Conservation (phyloP, 2,888 invertebrate genomes). For the Watsonalla cultraria region DNA sequence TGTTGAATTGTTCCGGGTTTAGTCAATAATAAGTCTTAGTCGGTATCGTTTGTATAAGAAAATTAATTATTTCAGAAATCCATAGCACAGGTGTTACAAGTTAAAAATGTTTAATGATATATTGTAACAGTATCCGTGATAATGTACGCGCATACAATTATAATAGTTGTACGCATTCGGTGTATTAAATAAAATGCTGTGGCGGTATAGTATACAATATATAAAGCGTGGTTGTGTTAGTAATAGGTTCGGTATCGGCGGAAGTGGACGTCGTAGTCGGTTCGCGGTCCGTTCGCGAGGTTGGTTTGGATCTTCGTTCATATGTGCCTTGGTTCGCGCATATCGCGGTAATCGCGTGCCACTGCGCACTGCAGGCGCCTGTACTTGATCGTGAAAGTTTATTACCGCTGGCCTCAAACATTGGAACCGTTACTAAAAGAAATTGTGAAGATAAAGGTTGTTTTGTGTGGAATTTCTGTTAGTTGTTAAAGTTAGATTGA, state of each 20-base stretch:
- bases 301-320: slow-evolving; percentile 34
- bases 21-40: no score
- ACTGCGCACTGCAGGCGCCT: slow-evolving; percentile 49
- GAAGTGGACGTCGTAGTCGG: slow-evolving; percentile 48
- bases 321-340: slow-evolving; percentile 29
- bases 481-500: slow-evolving; percentile 10
- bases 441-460: slow-evolving; percentile 47
- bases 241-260: slow-evolving; percentile 56
- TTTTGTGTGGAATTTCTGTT: slow-evolving; percentile 35
- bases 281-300: slow-evolving; percentile 29
- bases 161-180: slow-evolving; percentile 17
- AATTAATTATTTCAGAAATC: background rate
- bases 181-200: slow-evolving; percentile 31
- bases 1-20: no score
- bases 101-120: background rate
- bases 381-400: slow-evolving; percentile 75
- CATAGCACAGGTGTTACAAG: background rate
- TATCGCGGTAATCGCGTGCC: slow-evolving; percentile 52
- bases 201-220: slow-evolving; percentile 11
- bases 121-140: background rate
- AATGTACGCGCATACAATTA: slow-evolving; percentile 5
- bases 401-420: slow-evolving; percentile 67
- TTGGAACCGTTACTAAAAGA: slow-evolving; percentile 67
- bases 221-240: slow-evolving; percentile 40
- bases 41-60: background rate